These are phyloP conservation scores for Echeneis naucrates DNA, from an alignment of 2,797 vertebrate genomes.

Conservation along the genomic window DNA sequence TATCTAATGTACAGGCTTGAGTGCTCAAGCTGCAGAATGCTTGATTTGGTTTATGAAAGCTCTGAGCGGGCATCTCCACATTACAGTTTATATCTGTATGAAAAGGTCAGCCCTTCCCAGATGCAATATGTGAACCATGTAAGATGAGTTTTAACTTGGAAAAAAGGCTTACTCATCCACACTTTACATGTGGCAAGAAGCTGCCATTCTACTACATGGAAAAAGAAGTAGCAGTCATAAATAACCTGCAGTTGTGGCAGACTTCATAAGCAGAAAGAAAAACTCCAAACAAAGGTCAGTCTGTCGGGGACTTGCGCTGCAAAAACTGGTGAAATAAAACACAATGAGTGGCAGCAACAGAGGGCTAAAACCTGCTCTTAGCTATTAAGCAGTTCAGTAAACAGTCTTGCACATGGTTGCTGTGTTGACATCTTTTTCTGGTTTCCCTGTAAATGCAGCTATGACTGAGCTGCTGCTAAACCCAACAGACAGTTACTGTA, in stretches of 20 bases:
- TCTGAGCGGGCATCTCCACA: slow-evolving; percentile 11
- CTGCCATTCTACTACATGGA: slow-evolving; percentile 4
- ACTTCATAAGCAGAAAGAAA: slow-evolving; percentile 36
- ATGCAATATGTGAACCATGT: slow-evolving; percentile 46
- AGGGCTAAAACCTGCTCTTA: slow-evolving; percentile 18
- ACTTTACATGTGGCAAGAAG: slow-evolving; percentile 10
- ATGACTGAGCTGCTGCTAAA: neutral
- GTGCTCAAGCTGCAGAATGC: slow-evolving; percentile 25
- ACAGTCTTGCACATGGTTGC: slow-evolving; percentile 5
- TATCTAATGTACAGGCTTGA: neutral
- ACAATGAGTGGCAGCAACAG: slow-evolving; percentile 36
- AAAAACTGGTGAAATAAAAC: slow-evolving; percentile 34
- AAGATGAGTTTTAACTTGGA: slow-evolving; percentile 22
- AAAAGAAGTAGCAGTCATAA: slow-evolving; percentile 25
- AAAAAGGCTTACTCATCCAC: slow-evolving; percentile 25
- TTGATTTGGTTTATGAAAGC: slow-evolving; percentile 40
- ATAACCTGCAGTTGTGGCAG: slow-evolving; percentile 48
- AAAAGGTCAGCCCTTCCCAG: slow-evolving; percentile 53
- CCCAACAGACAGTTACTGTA: neutral
- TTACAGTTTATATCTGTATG: slow-evolving; percentile 36
- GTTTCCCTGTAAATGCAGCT: neutral
- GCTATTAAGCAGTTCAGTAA: slow-evolving; percentile 26
- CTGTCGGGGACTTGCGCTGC: slow-evolving; percentile 40
- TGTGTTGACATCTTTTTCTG: slow-evolving; percentile 7
- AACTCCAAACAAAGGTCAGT: slow-evolving; percentile 57